These are phyloP conservation scores for Crossocerus cetratus DNA, from an alignment of 2,888 invertebrate genomes.

Conservation along the genomic window DNA sequence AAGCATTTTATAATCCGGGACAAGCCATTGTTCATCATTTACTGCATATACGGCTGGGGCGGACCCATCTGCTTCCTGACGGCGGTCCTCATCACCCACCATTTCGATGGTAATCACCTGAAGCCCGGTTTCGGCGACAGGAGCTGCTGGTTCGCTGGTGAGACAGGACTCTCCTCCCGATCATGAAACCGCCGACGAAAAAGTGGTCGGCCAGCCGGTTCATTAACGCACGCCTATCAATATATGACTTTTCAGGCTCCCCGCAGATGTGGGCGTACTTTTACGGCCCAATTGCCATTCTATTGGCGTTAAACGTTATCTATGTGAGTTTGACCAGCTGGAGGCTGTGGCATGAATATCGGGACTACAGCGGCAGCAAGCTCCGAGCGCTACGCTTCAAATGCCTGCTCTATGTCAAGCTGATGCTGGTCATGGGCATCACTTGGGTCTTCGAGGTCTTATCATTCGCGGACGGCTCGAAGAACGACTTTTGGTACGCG, in stretches of 20 bases:
- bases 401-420: conserved; percentile 81
- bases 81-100: conserved; percentile 79
- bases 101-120: conserved; percentile 78
- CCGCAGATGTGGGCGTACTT: conserved; percentile 82
- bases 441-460: conserved; percentile 85
- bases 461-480: conserved; percentile 67
- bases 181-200: background rate
- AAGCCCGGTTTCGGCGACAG: conserved; percentile 81
- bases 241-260: conserved; percentile 76
- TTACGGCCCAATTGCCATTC: conserved; percentile 82
- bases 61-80: conserved; percentile 79
- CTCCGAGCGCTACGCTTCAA: conserved; percentile 77
- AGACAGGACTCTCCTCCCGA: conserved; percentile 31
- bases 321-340: conserved; percentile 81
- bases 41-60: conserved; percentile 82
- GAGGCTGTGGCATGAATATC: conserved; percentile 79
- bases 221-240: background rate
- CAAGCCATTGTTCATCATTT: conserved; percentile 79
- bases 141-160: conserved; percentile 84
- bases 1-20: conserved; percentile 77
- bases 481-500: conserved; percentile 67
- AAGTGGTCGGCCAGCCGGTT: background rate
- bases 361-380: conserved; percentile 78
- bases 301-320: conserved; percentile 80
- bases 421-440: conserved; percentile 85